Base-by-base conservation (phyloP, 1,140 invertebrate genomes). In the Wasmannia auropunctata region DNA sequence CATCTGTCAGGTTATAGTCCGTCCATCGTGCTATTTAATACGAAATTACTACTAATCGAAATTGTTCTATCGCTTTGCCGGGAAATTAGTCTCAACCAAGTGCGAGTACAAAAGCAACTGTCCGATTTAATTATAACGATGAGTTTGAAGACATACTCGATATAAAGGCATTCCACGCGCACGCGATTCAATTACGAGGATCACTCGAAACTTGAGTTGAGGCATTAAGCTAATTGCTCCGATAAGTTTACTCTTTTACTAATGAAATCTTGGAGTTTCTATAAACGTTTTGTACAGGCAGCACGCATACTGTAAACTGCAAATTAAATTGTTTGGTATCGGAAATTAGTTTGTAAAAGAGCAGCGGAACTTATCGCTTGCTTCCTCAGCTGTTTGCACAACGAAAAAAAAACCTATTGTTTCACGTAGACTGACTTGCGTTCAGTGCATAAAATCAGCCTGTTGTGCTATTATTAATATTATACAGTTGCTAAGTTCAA, bases 201-300 rank as follows among this genome's bases (percentile, higher is more conserved):
- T 83, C 67, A 40, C 28, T 74, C n/a, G n/a, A 72, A 72, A 46
- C 40, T 43, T 40, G 25, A 72, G 25, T 81, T 81, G 43, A 3
- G 49, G 19, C 63, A 70, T 70, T 81, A 72, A 81, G 49, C 51
- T 81, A 81, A 81, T 81, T 37, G 43, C 67, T 83, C 46, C 28
- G 67, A 60, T 74, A 74, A 56, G 37, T 83, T 58, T 43, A 58
- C 25, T 70, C 67, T 83, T 81, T 72, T 74, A 4, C 46, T 25
- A 83, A 83, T 83, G 40, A 83, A 74, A 83, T 60, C 51, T 72
- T 46, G 22, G n/a, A 43, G 19, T 25, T 72, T 28, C 3, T 28
- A n/a, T 37, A 58, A 72, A 46, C 28, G 37, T 56, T 74, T 46
- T 28, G 62, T 60, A 4, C 34, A 43, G 7, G 2, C 5, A 22